phyloP scores from a whole-genome alignment of 2,888 invertebrate species.

The Bombylius discolor region DNA sequence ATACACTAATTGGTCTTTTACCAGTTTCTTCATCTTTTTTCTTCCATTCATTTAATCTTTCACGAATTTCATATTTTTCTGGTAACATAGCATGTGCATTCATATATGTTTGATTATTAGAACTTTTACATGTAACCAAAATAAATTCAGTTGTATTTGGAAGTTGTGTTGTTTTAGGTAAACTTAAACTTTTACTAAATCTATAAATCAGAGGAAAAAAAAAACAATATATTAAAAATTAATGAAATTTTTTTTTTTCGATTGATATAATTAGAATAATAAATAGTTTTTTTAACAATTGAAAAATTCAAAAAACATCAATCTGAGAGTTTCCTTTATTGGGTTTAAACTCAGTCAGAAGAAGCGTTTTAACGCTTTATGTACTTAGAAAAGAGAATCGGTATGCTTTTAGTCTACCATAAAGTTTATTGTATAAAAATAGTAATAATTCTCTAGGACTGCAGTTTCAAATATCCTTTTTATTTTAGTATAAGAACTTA shows the following conservation, averaged over 20 bases:
- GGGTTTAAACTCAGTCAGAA: too few species aligned
- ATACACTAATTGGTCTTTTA: constrained; percentile 45
- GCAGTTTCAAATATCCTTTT: too few species aligned
- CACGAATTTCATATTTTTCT: constrained; percentile 39
- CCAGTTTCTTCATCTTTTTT: constrained; percentile 18
- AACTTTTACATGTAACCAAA: constrained; percentile 39
- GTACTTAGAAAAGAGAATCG: too few species aligned
- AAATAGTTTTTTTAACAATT: neutral
- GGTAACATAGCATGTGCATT: constrained; percentile 44
- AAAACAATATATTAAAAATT: neutral
- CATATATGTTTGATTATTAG: constrained; percentile 26
- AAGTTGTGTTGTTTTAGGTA: constrained; percentile 31
- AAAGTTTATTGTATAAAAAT: too few species aligned
- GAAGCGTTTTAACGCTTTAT: too few species aligned
- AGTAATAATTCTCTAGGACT: too few species aligned
- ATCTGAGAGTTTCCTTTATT: too few species aligned
- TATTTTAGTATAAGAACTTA: too few species aligned
- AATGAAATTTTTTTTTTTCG: too few species aligned
- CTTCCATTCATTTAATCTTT: constrained; percentile 30
- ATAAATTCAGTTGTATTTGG: constrained; percentile 37
- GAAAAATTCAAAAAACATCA: too few species aligned
- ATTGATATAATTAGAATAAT: too few species aligned
- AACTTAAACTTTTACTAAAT: constrained; percentile 35
- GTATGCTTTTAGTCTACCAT: too few species aligned
- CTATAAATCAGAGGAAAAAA: constrained; percentile 10